Percentiles rank a stretch among this genome's conserved stretches.
Evolutionary conservation across 2,888 invertebrate genomes (phyloP).

Genomic region (Boloria euphrosyne): DNA sequence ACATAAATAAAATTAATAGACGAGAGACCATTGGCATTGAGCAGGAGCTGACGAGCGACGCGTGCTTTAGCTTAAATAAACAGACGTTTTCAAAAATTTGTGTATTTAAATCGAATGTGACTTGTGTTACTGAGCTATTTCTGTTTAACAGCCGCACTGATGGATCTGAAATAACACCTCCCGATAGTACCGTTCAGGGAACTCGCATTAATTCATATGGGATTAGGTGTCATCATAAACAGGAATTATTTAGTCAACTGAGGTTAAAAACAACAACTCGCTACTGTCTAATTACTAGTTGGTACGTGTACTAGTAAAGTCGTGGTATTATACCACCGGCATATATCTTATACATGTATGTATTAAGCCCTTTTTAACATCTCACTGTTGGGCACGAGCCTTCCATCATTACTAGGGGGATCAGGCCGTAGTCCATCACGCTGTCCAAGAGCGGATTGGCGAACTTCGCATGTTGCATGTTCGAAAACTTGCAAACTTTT

Average conservation of each 20-base stretch:
- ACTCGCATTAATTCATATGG: constrained; percentile 79
- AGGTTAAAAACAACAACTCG: constrained; percentile 77
- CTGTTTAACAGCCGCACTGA: constrained; percentile 74
- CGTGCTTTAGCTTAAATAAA: constrained; percentile 79
- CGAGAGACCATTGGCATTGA: constrained; percentile 37
- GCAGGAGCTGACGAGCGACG: constrained; percentile 46
- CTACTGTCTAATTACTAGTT: constrained; percentile 57
- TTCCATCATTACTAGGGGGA: no score
- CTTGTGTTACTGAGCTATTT: constrained; percentile 79
- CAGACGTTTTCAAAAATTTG: constrained; percentile 80
- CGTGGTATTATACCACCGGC: not conserved
- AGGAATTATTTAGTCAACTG: constrained; percentile 80
- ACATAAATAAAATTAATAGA: constrained; percentile 41
- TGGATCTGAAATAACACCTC: constrained; percentile 76
- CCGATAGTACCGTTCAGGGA: constrained; percentile 67
- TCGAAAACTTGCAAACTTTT: no score
- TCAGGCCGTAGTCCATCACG: no score
- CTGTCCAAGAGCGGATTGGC: no score
- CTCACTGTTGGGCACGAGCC: no score
- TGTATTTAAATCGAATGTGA: constrained; percentile 81
- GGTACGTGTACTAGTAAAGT: not conserved
- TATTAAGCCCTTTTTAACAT: no score
- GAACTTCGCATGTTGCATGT: no score
- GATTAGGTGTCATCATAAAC: constrained; percentile 82
- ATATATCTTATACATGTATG: no score